Base-by-base conservation (phyloP, 2,888 invertebrate species). In the Spodoptera exigua region DNA sequence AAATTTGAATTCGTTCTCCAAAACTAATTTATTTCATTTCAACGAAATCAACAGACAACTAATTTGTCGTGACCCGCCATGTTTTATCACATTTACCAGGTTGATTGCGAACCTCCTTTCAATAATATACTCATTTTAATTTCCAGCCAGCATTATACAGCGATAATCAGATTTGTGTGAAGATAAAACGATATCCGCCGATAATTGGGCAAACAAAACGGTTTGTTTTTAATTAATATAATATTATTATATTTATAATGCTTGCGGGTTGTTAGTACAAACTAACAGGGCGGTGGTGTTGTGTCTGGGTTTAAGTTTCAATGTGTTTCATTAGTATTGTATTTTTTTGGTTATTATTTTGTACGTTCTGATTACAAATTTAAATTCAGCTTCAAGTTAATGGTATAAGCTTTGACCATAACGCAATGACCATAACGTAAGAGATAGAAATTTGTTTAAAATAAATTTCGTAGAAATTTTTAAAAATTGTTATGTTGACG, bases 121-220 rank as follows among this genome's bases (percentile, higher is more conserved):
- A 56, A 71, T 79, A 74, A 80, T 71, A 70, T 79, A 76, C 70
- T 61, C 59, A 67, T 75, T 81, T 81, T 82, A 78, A 82, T 83
- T 78, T 78, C 62, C 69, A 71, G 61, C 57, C 61, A 70, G 54
- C 65, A 77, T 83, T 76, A 82, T 78, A 72, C 72, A 71, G 67
- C 70, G 81, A 79, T 81, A 80, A 81, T 81, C 76, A 71, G 80
- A 84, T 80, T 76, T 79, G 76, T 78, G 70, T 75, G 74, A 80
- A 80, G 79, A 83, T 84, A 85, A 82, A 79, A 61, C 61, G 60
- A 73, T 77, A 75, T 76, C 65, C 60, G 55, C 48, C 55, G 64
- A 71, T 80, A 79, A 82, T 83, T 81, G 78, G 57, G 61, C 74
- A 75, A 77, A 76, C 77, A 76, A 78, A 54, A 74, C 7, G 32